Percentiles rank a stretch among this genome's conserved stretches.
phyloP scores from a whole-genome alignment of 2,888 invertebrate species.

The Drosophila planitibia region DNA sequence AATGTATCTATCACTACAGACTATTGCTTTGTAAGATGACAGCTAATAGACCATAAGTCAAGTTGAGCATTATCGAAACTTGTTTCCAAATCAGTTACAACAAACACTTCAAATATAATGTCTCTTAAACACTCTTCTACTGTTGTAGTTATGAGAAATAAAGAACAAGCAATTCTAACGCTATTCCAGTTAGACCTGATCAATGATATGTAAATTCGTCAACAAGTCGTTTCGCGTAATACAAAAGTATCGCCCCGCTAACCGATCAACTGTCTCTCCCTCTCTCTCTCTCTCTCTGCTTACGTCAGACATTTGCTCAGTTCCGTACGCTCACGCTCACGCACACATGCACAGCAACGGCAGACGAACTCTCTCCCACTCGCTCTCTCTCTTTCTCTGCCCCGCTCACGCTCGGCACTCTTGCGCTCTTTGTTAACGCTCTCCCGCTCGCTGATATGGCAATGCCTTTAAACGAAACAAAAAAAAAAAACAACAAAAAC shows the following conservation, averaged over 20 bases:
- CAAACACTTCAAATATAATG: not conserved
- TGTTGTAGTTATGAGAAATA: not conserved
- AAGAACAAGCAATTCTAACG: not conserved
- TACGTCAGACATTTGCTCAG: constrained; percentile 69
- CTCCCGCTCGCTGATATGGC: constrained; percentile 51
- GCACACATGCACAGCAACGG: constrained; percentile 13
- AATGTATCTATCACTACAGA: not conserved
- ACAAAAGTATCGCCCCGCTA: constrained; percentile 19
- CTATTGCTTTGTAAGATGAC: not conserved
- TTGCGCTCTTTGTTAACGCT: constrained; percentile 34
- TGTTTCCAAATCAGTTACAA: constrained; percentile 5
- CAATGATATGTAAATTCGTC: constrained; percentile 14
- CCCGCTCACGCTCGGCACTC: constrained; percentile 6
- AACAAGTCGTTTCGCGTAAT: constrained; percentile 15
- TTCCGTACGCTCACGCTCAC: constrained; percentile 31
- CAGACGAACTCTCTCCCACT: constrained; percentile 9
- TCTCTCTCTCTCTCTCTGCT: constrained; percentile 36
- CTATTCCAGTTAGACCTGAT: constrained; percentile 39
- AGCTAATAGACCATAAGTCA: not conserved
- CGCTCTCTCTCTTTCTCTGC: constrained; percentile 5
- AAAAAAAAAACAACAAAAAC: constrained; percentile 15
- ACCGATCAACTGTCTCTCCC: constrained; percentile 14
- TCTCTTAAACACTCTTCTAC: not conserved
- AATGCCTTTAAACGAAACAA: constrained; percentile 40
- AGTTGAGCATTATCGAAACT: constrained; percentile 5